Percentiles rank a stretch among this genome's conserved stretches.
These are phyloP conservation scores for Zelleria hepariella DNA, from an alignment of 2,888 invertebrate species.

Conservation along the genomic window DNA sequence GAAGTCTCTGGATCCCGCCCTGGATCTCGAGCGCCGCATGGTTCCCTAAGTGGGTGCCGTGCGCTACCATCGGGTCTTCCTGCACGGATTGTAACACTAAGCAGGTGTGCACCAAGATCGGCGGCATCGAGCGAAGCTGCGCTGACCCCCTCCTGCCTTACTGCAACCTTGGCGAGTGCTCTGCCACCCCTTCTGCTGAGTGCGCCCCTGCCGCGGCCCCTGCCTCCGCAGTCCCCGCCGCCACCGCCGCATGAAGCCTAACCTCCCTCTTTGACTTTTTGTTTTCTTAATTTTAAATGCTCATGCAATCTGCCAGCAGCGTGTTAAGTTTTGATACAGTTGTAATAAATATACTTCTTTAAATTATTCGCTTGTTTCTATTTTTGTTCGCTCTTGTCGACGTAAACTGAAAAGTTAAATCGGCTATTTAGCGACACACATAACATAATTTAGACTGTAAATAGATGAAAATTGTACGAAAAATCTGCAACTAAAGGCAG, in stretches of 20 bases:
- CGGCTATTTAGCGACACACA: too few species aligned
- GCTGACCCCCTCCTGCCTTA: conserved; percentile 50
- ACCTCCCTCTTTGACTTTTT: neutral
- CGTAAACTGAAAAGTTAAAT: neutral
- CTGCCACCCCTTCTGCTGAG: conserved; percentile 49
- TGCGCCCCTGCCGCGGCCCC: conserved; percentile 29
- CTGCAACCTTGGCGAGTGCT: conserved; percentile 61
- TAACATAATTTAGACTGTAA: too few species aligned
- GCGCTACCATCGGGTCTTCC: conserved; percentile 38
- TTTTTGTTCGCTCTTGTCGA: neutral
- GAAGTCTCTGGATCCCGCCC: conserved; percentile 53
- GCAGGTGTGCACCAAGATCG: conserved; percentile 51
- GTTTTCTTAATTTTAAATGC: neutral
- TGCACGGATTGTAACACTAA: conserved; percentile 52
- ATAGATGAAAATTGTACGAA: too few species aligned
- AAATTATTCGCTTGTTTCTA: neutral
- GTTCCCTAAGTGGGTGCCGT: conserved; percentile 51
- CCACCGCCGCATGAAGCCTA: neutral
- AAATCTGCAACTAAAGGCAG: too few species aligned
- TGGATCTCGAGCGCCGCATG: conserved; percentile 47
- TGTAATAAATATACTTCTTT: neutral
- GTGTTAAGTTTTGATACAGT: neutral
- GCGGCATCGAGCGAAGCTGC: conserved; percentile 44
- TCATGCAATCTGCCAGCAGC: neutral
- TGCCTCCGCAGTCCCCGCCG: neutral